Percentiles rank a stretch among this genome's conserved stretches.
Evolutionary conservation across 2,888 invertebrate genomes (phyloP).

Genomic region (Empis livida): DNA sequence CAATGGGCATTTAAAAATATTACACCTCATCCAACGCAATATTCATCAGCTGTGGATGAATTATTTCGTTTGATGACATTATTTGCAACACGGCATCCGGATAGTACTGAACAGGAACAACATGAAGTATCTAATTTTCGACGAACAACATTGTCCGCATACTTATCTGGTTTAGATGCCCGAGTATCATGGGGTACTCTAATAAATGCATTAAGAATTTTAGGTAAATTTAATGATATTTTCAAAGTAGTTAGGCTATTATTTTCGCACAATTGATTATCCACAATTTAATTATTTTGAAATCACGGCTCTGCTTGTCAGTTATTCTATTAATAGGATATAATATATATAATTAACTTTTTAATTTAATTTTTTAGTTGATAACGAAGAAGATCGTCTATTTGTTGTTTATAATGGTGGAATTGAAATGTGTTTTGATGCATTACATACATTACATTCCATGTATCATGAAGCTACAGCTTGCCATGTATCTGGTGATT

Average conservation of each 20-base stretch:
- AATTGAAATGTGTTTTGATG: slow-evolving; percentile 54
- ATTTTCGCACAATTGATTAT: too few species aligned
- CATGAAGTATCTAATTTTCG: slow-evolving; percentile 77
- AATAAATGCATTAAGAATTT: slow-evolving; percentile 75
- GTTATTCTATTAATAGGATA: too few species aligned
- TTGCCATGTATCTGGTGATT: slow-evolving; percentile 70
- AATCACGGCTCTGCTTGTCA: too few species aligned
- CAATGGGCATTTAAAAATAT: slow-evolving; percentile 97
- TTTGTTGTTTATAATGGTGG: slow-evolving; percentile 86
- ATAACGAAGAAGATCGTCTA: slow-evolving; percentile 77
- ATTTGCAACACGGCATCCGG: slow-evolving; percentile 72
- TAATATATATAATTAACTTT: not conserved
- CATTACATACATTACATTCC: slow-evolving; percentile 78
- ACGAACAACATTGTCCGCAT: slow-evolving; percentile 74
- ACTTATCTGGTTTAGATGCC: slow-evolving; percentile 77
- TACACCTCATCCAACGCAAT: slow-evolving; percentile 89
- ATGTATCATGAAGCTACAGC: slow-evolving; percentile 92
- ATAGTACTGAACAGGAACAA: slow-evolving; percentile 60
- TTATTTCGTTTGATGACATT: slow-evolving; percentile 80
- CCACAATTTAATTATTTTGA: too few species aligned
- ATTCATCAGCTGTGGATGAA: slow-evolving; percentile 85
- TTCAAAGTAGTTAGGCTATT: too few species aligned
- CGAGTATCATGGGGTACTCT: slow-evolving; percentile 90
- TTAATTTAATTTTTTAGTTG: slow-evolving; percentile 41
- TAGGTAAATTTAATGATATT: too few species aligned